A percentile compares a stretch with the other conserved stretches of the same genome.
phyloP scores from a whole-genome alignment of 1,140 invertebrate genomes.

The Drosophila rufa region DNA sequence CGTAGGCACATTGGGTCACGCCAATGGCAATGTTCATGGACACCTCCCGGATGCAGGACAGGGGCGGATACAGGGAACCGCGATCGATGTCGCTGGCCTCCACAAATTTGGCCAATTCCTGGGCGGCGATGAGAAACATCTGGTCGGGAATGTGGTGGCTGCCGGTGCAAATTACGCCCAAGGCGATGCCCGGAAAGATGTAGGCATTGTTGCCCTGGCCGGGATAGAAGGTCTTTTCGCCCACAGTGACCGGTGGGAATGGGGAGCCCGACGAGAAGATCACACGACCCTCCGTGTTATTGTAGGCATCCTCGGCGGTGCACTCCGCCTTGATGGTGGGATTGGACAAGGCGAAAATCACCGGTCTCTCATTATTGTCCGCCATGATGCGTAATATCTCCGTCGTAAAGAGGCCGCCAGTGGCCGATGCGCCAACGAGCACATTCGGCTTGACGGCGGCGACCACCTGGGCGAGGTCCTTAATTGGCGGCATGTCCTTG shows the following conservation, averaged over 20 bases:
- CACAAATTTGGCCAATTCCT: slow-evolving; percentile 93
- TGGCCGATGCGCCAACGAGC: slow-evolving; percentile 92
- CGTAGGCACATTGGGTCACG: slow-evolving; percentile 95
- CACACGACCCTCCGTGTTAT: slow-evolving; percentile 93
- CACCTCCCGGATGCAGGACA: slow-evolving; percentile 93
- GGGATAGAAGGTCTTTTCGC: slow-evolving; percentile 93
- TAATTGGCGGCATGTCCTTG: slow-evolving; percentile 92
- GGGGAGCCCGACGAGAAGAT: slow-evolving; percentile 97
- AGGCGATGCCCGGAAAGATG: slow-evolving; percentile 95
- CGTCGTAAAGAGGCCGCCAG: slow-evolving; percentile 94
- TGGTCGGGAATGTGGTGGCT: slow-evolving; percentile 95
- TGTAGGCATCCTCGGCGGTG: slow-evolving; percentile 96
- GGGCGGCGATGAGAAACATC: slow-evolving; percentile 95
- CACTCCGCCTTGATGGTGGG: slow-evolving; percentile 98
- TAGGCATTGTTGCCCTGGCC: slow-evolving; percentile 99
- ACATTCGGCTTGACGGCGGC: slow-evolving; percentile 91
- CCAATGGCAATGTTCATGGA: slow-evolving; percentile 95
- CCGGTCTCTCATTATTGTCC: slow-evolving; percentile 92
- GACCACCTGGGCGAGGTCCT: slow-evolving; percentile 91
- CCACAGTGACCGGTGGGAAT: slow-evolving; percentile 92
- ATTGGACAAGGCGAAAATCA: slow-evolving; percentile 98
- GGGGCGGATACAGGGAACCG: slow-evolving; percentile 97
- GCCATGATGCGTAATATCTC: slow-evolving; percentile 95
- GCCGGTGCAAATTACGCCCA: slow-evolving; percentile 94
- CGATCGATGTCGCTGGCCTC: slow-evolving; percentile 92